phyloP scores from a whole-genome alignment of 2,888 invertebrate genomes.

The Chrysolina haemoptera region DNA sequence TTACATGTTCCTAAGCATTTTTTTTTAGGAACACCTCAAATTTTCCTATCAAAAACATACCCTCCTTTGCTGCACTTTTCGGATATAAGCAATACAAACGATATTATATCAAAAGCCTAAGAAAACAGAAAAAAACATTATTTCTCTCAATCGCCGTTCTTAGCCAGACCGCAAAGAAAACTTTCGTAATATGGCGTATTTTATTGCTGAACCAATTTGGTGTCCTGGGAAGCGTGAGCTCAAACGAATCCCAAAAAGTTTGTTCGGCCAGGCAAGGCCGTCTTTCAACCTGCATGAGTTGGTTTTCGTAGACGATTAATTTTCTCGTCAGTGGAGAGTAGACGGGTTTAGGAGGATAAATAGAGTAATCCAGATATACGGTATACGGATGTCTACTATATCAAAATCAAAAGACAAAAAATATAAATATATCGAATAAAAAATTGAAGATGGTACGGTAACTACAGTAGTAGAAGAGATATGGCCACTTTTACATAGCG shows the following conservation, averaged over 20 bases:
- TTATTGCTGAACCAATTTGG: slow-evolving; percentile 3
- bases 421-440: too few species aligned
- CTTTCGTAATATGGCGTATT: slow-evolving; percentile 1
- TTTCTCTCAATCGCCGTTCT: background rate
- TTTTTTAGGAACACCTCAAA: too few species aligned
- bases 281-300: slow-evolving; percentile 4
- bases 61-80: too few species aligned
- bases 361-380: background rate
- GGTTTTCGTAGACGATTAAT: slow-evolving; percentile 15
- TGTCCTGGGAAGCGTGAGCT: slow-evolving; percentile 8
- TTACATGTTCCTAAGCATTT: too few species aligned
- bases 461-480: too few species aligned
- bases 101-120: too few species aligned
- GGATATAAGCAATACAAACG: too few species aligned
- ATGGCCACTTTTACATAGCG: too few species aligned
- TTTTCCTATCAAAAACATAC: too few species aligned
- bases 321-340: background rate
- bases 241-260: slow-evolving; percentile 9
- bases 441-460: too few species aligned
- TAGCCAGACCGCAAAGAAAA: background rate
- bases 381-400: background rate
- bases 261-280: slow-evolving; percentile 6
- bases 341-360: background rate
- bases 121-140: background rate
- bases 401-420: too few species aligned